Conservation (phyloP, 2,888 invertebrate species). For the Polia nebulosa region DNA sequence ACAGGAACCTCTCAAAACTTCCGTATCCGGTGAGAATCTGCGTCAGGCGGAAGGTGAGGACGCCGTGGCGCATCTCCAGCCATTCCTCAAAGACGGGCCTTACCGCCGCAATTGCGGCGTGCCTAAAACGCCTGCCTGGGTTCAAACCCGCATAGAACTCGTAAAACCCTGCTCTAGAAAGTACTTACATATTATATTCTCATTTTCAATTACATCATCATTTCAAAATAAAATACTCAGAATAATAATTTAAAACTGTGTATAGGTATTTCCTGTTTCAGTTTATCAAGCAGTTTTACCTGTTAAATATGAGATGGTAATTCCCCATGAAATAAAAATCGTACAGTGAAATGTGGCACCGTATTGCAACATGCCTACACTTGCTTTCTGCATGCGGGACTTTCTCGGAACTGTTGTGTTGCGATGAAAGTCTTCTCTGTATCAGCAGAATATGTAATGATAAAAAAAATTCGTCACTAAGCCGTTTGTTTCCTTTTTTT, state of each 20-base stretch:
- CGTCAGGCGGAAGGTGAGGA: too few species aligned
- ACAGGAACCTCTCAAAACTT: too few species aligned
- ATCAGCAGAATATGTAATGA: not conserved
- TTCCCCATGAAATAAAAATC: conserved; percentile 25
- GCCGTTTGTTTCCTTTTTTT: too few species aligned
- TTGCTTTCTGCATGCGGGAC: not conserved
- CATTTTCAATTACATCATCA: not conserved
- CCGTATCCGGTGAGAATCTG: too few species aligned
- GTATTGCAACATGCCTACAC: conserved; percentile 1
- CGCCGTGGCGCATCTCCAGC: too few species aligned
- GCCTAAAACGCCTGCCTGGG: too few species aligned
- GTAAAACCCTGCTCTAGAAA: too few species aligned
- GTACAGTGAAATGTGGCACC: not conserved
- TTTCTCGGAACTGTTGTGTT: conserved; percentile 5
- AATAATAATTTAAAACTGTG: not conserved
- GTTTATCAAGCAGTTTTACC: conserved; percentile 7
- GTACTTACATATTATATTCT: not conserved
- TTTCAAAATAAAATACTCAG: not conserved
- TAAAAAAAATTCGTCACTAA: conserved; percentile 6
- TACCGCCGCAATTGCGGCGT: too few species aligned
- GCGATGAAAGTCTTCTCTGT: conserved; percentile 3
- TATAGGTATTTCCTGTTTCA: not conserved
- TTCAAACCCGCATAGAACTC: too few species aligned
- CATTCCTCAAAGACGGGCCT: too few species aligned
- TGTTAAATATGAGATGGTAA: not conserved